Evolutionary conservation across 1,140 invertebrate genomes (phyloP).

Genomic region (Cherax quadricarinatus): DNA sequence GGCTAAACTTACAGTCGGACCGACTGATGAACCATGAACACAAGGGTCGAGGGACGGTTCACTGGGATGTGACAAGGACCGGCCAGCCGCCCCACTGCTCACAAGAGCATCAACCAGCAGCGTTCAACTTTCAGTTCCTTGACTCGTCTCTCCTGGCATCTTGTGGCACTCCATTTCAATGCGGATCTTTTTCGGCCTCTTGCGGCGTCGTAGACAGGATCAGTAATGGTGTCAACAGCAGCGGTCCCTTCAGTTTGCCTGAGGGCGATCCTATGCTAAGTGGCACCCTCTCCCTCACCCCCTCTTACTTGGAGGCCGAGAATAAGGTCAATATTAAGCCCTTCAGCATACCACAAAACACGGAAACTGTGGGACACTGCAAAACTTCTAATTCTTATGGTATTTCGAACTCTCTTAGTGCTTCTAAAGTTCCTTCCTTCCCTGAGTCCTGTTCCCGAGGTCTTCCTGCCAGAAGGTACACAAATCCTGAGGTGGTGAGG

Average conservation of each 20-base stretch:
- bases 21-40: not conserved
- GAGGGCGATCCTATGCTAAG: slow-evolving; percentile 1
- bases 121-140: slow-evolving; percentile 34
- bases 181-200: slow-evolving; percentile 42
- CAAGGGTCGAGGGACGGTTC: not conserved
- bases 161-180: slow-evolving; percentile 29
- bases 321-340: slow-evolving; percentile 13
- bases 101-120: slow-evolving; percentile 20
- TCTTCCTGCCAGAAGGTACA: slow-evolving; percentile 32
- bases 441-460: slow-evolving; percentile 11
- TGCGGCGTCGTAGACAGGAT: slow-evolving; percentile 15
- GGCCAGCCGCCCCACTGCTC: not conserved
- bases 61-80: not conserved
- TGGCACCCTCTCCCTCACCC: not conserved
- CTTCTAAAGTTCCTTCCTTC: not conserved
- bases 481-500: slow-evolving; percentile 54
- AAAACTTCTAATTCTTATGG: not conserved
- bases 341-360: slow-evolving; percentile 20
- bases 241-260: slow-evolving; percentile 42
- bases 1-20: slow-evolving; percentile 3
- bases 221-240: not conserved
- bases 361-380: not conserved
- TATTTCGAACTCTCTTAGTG: not conserved
- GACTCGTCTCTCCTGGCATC: slow-evolving; percentile 45
- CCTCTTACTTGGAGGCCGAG: slow-evolving; percentile 25